Conservation (phyloP, 2,113 vertebrate genomes). For the Mobula hypostoma region DNA sequence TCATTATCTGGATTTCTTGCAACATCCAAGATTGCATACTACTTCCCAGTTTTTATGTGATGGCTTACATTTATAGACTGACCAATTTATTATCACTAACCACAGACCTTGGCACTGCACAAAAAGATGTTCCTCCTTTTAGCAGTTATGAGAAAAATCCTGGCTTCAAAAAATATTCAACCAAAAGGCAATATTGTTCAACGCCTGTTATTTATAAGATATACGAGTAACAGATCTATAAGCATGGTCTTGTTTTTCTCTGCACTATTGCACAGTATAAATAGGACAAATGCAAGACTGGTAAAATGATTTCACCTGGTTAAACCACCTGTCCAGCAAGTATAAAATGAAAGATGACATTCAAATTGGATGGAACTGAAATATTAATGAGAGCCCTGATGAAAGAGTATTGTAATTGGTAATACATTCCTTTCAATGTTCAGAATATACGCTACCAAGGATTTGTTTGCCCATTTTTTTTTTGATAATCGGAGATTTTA, state of each 20-base stretch:
- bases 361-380: background rate
- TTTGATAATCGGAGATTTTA: background rate
- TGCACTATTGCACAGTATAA: background rate
- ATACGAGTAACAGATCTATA: background rate
- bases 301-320: background rate
- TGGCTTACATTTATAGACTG: slow-evolving; percentile 21
- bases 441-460: background rate
- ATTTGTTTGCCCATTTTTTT: background rate
- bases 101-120: slow-evolving; percentile 27
- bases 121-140: slow-evolving; percentile 1
- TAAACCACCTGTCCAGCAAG: background rate
- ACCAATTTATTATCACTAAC: slow-evolving; percentile 9
- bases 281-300: background rate
- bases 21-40: slow-evolving; percentile 5
- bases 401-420: background rate
- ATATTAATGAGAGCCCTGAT: background rate
- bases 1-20: slow-evolving; percentile 17
- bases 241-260: background rate
- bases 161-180: background rate
- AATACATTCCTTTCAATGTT: background rate
- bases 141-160: background rate
- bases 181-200: background rate
- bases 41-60: slow-evolving; percentile 20
- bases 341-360: background rate
- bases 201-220: background rate